Base-by-base conservation (phyloP, 2,888 invertebrate genomes). In the Ectobius pallidus region DNA sequence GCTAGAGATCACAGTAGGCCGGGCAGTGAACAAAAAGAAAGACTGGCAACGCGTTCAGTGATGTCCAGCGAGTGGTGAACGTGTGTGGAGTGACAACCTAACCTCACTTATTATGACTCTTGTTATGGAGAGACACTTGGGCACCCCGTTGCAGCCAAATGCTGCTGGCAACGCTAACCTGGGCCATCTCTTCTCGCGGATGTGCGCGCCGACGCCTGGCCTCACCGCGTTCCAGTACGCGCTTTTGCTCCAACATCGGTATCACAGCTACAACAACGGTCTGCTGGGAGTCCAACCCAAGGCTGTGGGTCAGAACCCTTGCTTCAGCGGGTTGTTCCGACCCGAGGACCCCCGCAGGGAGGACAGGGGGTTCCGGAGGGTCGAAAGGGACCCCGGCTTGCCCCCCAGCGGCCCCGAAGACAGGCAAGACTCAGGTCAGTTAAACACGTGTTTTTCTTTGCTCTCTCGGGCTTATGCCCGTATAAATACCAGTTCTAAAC, bases 61-160 rank as follows among this genome's bases (percentile, higher is more conserved):
- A n/a, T n/a, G n/a, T n/a, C n/a, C n/a, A n/a, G n/a, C n/a, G n/a
- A n/a, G n/a, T n/a, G n/a, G n/a, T n/a, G n/a, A n/a, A n/a, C n/a
- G n/a, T n/a, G n/a, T n/a, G n/a, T n/a, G n/a, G n/a, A n/a, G n/a
- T n/a, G n/a, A n/a, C n/a, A n/a, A n/a, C n/a, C n/a, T n/a, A 34
- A 7, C 6, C 34, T 34, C 6, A 34, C 25, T 30, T 63, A 72
- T n/a, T 72, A 74, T 74, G 74, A 74, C 74, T 70, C 44, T 72
- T 58, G 74, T 74, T 70, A 74, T 74, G 74, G 74, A 74, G 72
- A 74, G 74, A 72, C 74, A 72, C 34, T 74, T 70, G n/a, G n/a
- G n/a, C 68, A 69, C 65, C 49, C 67, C 86, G 16, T 67, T 70
- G 61, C 72, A 67, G 18, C 74, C 70, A 46, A 58, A 58, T 58